phyloP scores from a whole-genome alignment of 2,888 invertebrate genomes.

The Idaea biselata region DNA sequence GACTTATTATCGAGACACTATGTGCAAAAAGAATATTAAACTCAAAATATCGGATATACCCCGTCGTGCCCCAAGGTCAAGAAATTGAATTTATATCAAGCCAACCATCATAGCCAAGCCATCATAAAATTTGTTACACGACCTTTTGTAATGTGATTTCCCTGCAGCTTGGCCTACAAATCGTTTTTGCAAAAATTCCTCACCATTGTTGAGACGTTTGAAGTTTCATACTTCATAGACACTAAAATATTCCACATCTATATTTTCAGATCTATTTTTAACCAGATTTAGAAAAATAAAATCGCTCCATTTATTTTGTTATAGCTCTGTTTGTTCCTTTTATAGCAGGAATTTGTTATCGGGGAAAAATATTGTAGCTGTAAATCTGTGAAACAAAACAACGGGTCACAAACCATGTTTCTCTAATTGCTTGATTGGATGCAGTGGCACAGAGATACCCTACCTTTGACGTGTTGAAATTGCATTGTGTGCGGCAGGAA shows the following conservation, averaged over 20 bases:
- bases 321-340: slow-evolving; percentile 27
- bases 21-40: no score
- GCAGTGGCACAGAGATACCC: slow-evolving; percentile 6
- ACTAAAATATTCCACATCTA: background rate
- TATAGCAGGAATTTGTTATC: slow-evolving; percentile 20
- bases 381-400: slow-evolving; percentile 24
- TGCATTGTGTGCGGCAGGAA: background rate
- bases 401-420: slow-evolving; percentile 17
- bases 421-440: slow-evolving; percentile 18
- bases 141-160: no score
- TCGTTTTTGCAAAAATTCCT: no score
- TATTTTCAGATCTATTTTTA: slow-evolving; percentile 21
- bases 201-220: background rate
- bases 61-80: no score
- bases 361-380: slow-evolving; percentile 19
- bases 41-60: no score
- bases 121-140: no score
- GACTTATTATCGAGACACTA: no score
- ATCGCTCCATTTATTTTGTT: slow-evolving; percentile 20
- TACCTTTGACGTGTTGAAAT: slow-evolving; percentile 1
- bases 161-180: no score
- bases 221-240: background rate
- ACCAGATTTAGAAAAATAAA: slow-evolving; percentile 18
- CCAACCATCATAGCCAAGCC: no score
- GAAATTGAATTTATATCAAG: no score